Percentiles rank a stretch among this genome's conserved stretches.
These are phyloP conservation scores for Synergus laeviventris DNA, from an alignment of 2,888 invertebrate genomes.

Conservation along the genomic window DNA sequence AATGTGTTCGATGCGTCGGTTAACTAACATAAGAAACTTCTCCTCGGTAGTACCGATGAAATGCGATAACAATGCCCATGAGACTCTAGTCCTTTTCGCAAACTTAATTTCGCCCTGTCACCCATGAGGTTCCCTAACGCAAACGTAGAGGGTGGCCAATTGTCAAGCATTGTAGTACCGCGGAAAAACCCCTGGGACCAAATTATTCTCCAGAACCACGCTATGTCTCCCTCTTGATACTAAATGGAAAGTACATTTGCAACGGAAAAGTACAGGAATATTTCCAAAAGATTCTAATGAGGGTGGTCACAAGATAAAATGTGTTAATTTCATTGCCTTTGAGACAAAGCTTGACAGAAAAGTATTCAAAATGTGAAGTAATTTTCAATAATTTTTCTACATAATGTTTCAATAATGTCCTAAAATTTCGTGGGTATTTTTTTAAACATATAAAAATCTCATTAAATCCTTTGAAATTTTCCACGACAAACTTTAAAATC, in stretches of 20 bases:
- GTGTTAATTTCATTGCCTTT: too few species aligned
- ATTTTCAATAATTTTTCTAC: too few species aligned
- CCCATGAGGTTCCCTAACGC: slow-evolving; percentile 52
- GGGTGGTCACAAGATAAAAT: too few species aligned
- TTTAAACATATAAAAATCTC: too few species aligned
- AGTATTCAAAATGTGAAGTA: too few species aligned
- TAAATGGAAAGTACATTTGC: slow-evolving; percentile 52
- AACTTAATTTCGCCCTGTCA: slow-evolving; percentile 67
- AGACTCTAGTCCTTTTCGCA: slow-evolving; percentile 66
- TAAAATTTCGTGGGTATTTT: too few species aligned
- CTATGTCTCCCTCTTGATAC: slow-evolving; percentile 47
- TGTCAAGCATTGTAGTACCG: slow-evolving; percentile 43
- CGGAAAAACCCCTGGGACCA: slow-evolving; percentile 67
- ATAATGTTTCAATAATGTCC: too few species aligned
- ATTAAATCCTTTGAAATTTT: too few species aligned
- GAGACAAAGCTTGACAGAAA: too few species aligned
- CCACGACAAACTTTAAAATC: too few species aligned
- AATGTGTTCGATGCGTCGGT: slow-evolving; percentile 41
- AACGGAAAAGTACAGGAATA: slow-evolving; percentile 13
- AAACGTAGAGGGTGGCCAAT: slow-evolving; percentile 55
- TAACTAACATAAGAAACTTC: slow-evolving; percentile 50
- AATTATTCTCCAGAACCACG: slow-evolving; percentile 62
- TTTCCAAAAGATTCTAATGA: slow-evolving; percentile 19
- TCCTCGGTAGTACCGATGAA: slow-evolving; percentile 52
- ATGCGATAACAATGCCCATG: slow-evolving; percentile 69